Evolutionary conservation across 2,888 invertebrate species (phyloP).

Genomic region (Standfussiana lucernea): DNA sequence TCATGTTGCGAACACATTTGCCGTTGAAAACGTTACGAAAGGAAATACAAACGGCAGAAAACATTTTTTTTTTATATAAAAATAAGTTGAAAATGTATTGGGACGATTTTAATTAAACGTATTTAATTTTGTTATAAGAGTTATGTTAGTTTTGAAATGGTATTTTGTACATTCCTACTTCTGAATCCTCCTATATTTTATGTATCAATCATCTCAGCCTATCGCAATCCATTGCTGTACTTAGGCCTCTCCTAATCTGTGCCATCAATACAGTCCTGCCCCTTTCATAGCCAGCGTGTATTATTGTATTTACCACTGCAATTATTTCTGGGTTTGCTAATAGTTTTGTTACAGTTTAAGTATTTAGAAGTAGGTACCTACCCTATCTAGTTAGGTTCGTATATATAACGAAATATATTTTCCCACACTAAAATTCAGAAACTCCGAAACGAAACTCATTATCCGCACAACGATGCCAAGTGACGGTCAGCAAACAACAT

Average conservation of each 20-base stretch:
- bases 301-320: not conserved
- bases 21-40: constrained; percentile 8
- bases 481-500: constrained; percentile 50
- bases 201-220: not conserved
- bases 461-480: constrained; percentile 36
- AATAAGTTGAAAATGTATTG: not conserved
- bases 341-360: not conserved
- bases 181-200: not conserved
- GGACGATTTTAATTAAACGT: not conserved
- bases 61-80: not conserved
- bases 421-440: constrained; percentile 13
- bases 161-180: not conserved
- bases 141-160: not conserved
- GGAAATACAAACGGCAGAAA: constrained; percentile 1
- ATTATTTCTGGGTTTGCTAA: not conserved
- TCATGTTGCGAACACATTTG: constrained; percentile 17
- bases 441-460: constrained; percentile 39
- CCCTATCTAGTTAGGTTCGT: no score
- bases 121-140: not conserved
- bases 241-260: not conserved
- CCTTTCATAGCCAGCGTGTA: not conserved
- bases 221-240: not conserved
- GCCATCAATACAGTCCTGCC: not conserved
- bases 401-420: not conserved
- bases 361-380: not conserved